Base-by-base conservation (phyloP, 2,113 vertebrate genomes). In the Paradoxurus hermaphroditus region DNA sequence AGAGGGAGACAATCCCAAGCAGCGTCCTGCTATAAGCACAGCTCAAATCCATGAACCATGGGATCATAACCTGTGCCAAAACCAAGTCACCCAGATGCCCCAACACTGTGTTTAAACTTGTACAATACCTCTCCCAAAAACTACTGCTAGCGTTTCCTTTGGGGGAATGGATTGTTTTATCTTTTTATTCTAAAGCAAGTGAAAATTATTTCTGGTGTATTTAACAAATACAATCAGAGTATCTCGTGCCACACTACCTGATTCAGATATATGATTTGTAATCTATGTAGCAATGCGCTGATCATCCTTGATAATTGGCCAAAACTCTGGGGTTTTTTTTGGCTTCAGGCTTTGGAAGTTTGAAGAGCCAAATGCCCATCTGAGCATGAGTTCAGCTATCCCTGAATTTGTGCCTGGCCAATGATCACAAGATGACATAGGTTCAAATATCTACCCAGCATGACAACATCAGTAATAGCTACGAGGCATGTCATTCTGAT, bases 171-270 rank as follows among this genome's bases (percentile, higher is more conserved):
- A 53, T 44, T 93, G n/a, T 86, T 96, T n/a, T 81, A 73, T 39
- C 36, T 63, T 81, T 90, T 91, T 88, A 84, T 91, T 84, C 68
- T 56, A 91, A 67, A 97, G 63, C 93, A 97, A 95, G 49, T 93
- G 49, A 93, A 95, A 93, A 79, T 91, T 73, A 75, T 62, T 91
- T 79, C 53, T 91, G 82, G 46, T 31, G 90, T 84, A 85, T 10
- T 88, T 89, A 86, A 53, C 56, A 86, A 93, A 91, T 81, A 23
- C 65, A 83, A 90, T 90, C 68, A 96, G 56, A 94, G 31, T 84
- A 81, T 78, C 93, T 95, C 56, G 93, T 68, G 53, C 36, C 93
- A 23, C 79, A 87, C 73, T 82, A 92, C 44, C 81, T 93, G 46
- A 95, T 93, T 88, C 82, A 88, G 25, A 88, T 36, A 44, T 25